These are phyloP conservation scores for Gambelia wislizenii DNA, from an alignment of 2,797 vertebrate genomes.

Conservation along the genomic window DNA sequence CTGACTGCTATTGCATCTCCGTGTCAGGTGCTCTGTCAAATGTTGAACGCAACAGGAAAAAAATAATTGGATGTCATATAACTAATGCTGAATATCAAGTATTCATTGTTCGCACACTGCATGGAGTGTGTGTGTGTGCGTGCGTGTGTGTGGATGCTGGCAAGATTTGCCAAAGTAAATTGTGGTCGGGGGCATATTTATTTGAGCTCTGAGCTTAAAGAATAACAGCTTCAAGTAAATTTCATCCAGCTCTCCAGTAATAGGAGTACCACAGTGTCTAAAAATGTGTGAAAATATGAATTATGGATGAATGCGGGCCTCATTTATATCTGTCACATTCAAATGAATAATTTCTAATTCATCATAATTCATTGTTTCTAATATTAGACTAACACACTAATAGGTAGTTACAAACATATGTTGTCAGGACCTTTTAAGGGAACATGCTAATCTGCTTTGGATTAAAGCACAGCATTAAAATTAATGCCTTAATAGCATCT, in stretches of 20 bases:
- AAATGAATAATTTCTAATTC: conserved; percentile 29
- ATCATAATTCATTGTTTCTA: conserved; percentile 45
- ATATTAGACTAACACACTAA: conserved; percentile 49
- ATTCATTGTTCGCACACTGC: background rate
- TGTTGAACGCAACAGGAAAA: background rate
- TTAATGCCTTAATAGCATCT: conserved; percentile 72
- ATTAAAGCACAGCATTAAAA: conserved; percentile 74
- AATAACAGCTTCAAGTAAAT: background rate
- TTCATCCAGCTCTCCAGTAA: background rate
- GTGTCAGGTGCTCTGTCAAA: background rate
- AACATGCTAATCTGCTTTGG: conserved; percentile 63
- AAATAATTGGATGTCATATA: background rate
- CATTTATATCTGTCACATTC: background rate
- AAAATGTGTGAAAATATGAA: background rate
- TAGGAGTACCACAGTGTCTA: background rate
- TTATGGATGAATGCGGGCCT: conserved; percentile 11
- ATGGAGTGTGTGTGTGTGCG: background rate
- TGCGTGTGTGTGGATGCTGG: background rate
- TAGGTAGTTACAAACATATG: conserved; percentile 51
- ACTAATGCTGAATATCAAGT: conserved; percentile 11
- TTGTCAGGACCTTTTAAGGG: conserved; percentile 44
- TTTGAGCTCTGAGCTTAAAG: background rate
- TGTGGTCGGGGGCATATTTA: background rate
- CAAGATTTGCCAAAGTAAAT: background rate
- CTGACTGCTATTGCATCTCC: background rate